A percentile compares a stretch with the other conserved stretches of the same genome.
Evolutionary conservation across 2,888 invertebrate genomes (phyloP).

Genomic region (Byasa hedistus): DNA sequence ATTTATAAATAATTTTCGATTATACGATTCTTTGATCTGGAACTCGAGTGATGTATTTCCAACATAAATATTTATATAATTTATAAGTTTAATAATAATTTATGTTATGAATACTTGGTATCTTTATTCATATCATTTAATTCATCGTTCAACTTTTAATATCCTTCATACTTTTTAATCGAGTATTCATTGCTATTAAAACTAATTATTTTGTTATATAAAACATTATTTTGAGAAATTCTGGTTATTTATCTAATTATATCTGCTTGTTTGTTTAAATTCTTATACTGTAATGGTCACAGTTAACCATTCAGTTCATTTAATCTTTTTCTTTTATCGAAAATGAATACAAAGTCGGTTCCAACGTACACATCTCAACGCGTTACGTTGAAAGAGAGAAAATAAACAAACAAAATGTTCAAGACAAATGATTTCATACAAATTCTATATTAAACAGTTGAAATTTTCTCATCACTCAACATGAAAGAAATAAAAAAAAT

Average conservation of each 20-base stretch:
- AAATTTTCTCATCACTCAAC: background rate
- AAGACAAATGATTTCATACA: background rate
- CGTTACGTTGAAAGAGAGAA: background rate
- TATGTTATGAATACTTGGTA: constrained; percentile 11
- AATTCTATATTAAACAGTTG: background rate
- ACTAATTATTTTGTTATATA: background rate
- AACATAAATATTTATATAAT: constrained; percentile 17
- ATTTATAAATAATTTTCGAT: too few relatives aligned
- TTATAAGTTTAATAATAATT: constrained; percentile 14
- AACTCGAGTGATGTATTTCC: constrained; percentile 14
- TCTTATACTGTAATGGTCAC: background rate
- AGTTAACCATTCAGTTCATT: background rate
- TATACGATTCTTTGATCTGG: background rate
- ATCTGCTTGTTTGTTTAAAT: background rate
- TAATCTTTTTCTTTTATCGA: background rate
- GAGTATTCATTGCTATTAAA: background rate
- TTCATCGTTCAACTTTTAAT: background rate
- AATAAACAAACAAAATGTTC: background rate
- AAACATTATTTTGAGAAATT: background rate
- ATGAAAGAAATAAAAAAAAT: background rate
- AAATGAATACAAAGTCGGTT: background rate
- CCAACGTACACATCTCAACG: background rate
- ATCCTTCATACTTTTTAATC: background rate
- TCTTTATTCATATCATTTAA: background rate
- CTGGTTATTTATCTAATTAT: background rate